Evolutionary conservation across 1,140 invertebrate species (phyloP), one percentile per base, ranked within the genome.

Genomic region (Drepana arcuata): DNA sequence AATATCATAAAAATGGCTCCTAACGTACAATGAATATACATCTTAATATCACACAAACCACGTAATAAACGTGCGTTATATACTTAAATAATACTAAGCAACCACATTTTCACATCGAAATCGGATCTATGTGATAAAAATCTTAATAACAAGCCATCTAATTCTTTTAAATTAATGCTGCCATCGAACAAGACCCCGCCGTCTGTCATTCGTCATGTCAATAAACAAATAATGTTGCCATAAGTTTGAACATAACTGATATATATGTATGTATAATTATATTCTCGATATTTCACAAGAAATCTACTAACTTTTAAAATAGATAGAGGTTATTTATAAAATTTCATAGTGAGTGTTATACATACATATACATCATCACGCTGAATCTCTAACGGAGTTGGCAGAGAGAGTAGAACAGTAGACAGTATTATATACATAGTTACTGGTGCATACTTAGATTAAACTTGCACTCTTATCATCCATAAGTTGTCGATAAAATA

Each of bases 1-100:
- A 79, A 82, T 82, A 79, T 62, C 71, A 68, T 67, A 77, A 81
- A 81, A 81, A 81, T 81, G 77, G 77, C 77, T 82, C 69, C 77
- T 77, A 81, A 48, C 48, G 66, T 68, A 62, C 62, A 75, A 44
- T 55, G 62, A 71, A 73, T 62, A 77, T 77, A 72, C 77, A 81
- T 81, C 65, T 74, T 81, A 59, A 51, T 53, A 62, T 61, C 50
- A 58, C 59, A 55, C 47, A 49, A n/a, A n/a, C n/a, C 65, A 64
- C 64, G 56, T 46, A 48, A 48, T 24, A 45, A 42, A 45, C 61
- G 50, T 54, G 63, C 53, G 33, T 55, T 50, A 44, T 64, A 45
- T 54, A 45, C 45, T 59, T 72, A 75, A 70, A 65, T 42, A 64
- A 51, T 66, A 62, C 59, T 66, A 51, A 54, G 61, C 59, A 55